Evolutionary conservation across 2,113 vertebrate species (phyloP).

Genomic region (Taxidea taxus): DNA sequence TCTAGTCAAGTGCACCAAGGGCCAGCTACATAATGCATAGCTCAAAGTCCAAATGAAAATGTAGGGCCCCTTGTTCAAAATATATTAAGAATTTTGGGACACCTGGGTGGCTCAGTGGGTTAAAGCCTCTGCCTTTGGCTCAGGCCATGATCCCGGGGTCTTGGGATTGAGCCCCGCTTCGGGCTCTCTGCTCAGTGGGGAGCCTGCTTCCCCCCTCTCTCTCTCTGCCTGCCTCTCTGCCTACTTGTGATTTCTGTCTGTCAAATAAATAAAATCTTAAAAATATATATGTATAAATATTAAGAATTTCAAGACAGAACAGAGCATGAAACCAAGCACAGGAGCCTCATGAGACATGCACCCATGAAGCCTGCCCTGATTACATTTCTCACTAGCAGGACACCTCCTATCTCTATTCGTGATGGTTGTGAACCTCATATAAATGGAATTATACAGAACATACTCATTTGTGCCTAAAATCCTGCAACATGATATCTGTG

Average conservation of each 20-base stretch:
- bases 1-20: neutral
- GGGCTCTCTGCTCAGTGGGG: no score
- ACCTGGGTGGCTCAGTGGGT: no score
- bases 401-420: neutral
- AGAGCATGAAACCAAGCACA: neutral
- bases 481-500: neutral
- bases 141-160: no score
- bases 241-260: no score
- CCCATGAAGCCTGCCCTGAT: neutral
- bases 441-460: neutral
- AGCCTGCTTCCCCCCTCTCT: no score
- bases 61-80: neutral
- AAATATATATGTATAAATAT: no score
- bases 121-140: no score
- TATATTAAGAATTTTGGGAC: neutral
- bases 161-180: no score
- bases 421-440: neutral
- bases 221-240: no score
- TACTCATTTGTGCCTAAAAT: neutral
- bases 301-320: neutral
- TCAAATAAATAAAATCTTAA: no score
- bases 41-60: neutral
- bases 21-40: neutral
- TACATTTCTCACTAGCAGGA: no score
- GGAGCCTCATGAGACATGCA: accelerated